A percentile compares a stretch with the other conserved stretches of the same genome.
Evolutionary conservation across 2,797 vertebrate species (phyloP).

Genomic region (Chelmon rostratus): DNA sequence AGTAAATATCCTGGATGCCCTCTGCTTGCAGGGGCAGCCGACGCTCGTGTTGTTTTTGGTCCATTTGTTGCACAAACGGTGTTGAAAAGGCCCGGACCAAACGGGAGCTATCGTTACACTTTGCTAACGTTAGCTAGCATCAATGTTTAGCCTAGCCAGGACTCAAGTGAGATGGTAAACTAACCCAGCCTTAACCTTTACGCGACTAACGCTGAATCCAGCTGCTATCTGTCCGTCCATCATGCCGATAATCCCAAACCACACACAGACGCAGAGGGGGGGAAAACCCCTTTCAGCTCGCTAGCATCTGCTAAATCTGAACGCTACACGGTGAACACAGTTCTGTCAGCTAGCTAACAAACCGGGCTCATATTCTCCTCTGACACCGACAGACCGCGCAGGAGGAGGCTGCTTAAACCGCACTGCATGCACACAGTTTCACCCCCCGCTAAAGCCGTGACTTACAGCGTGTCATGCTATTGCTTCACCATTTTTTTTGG

Average conservation of each 20-base stretch:
- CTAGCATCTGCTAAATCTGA: conserved; percentile 18
- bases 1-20: no score
- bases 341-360: conserved; percentile 53
- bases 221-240: neutral
- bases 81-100: conserved; percentile 36
- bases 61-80: neutral
- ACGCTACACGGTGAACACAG: neutral
- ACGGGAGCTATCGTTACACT: conserved; percentile 22
- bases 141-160: conserved; percentile 48
- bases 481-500: conserved; percentile 83
- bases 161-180: conserved; percentile 1
- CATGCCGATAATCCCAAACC: neutral
- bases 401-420: conserved; percentile 1
- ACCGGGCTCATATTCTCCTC: conserved; percentile 6
- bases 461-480: conserved; percentile 76
- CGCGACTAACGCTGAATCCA: neutral
- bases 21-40: neutral
- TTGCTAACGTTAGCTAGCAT: conserved; percentile 68
- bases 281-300: neutral
- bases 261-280: neutral
- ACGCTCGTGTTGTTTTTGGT: neutral
- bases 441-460: conserved; percentile 28
- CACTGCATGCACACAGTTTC: conserved; percentile 41
- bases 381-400: conserved; percentile 15
- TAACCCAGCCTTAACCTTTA: conserved; percentile 9